Conservation (phyloP, 2,113 vertebrate genomes). For the Embiotoca jacksoni region DNA sequence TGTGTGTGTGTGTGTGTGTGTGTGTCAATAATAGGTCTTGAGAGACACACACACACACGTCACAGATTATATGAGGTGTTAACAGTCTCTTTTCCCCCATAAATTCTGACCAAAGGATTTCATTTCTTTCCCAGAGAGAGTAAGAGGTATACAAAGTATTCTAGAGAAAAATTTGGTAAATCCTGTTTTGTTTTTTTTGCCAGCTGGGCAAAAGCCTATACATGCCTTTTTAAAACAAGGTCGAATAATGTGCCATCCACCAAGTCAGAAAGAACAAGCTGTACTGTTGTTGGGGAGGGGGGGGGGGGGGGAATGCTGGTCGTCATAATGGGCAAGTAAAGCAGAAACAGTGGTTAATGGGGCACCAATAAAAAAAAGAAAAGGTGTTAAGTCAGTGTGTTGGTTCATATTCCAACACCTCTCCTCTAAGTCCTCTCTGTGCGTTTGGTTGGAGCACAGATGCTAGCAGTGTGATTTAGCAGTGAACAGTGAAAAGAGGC, state of each 20-base stretch:
- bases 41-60: background rate
- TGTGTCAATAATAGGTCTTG: background rate
- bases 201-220: background rate
- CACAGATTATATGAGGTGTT: too few species aligned
- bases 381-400: background rate
- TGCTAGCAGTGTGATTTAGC: constrained; percentile 1
- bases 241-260: background rate
- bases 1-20: background rate
- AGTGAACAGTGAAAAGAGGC: background rate
- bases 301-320: background rate
- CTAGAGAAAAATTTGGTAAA: background rate
- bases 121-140: background rate
- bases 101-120: too few species aligned
- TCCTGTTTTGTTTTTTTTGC: background rate
- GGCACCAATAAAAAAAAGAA: background rate
- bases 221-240: background rate
- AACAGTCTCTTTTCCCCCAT: too few species aligned
- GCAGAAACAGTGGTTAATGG: background rate
- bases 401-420: constrained; percentile 1
- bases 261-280: background rate
- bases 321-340: too few species aligned
- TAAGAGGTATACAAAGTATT: too few species aligned
- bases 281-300: background rate
- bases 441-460: background rate
- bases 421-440: background rate